Evolutionary conservation across 1,140 invertebrate species (phyloP), one percentile per base, ranked within the genome.

Genomic region (Drosophila sucinea): DNA sequence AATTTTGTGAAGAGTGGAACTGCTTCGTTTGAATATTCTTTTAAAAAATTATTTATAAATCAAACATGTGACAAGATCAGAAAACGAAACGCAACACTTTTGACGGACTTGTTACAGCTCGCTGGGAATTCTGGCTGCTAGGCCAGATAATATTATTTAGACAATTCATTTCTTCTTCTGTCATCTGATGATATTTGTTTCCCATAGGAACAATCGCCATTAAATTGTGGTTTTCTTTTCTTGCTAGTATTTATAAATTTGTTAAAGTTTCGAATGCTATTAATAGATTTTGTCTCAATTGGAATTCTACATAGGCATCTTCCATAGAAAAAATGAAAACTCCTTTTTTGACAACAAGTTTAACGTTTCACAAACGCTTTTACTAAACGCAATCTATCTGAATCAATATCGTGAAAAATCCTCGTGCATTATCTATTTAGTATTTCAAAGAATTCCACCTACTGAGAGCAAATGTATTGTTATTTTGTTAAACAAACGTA

Each of bases 1-100:
- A 32, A 35, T 66, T 17, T 4, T 30, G 60, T 62, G 73, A 38
- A 40, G 35, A 6, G 29, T 38, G 35, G 17, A 33, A 35, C 32
- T 57, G 55, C n/a, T 35, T 17, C 55, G 17, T 11, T 57, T 17
- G 7, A 56, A 8, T 25, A 25, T 40, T 40, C 38, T 54, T 23
- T 5, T 30, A 33, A 33, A 23, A 33, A 17, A 57, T 23, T n/a
- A 33, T 57, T 57, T 57, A 8, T 57, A 17, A 56, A 57, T 32
- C 7, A 58, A 35, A 58, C 17, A 10, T 35, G 56, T 58, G 56
- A 58, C 56, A 17, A 58, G 54, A 56, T 30, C 29, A 27, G 23
- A 51, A 10, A 47, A 25, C 1, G 25, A 47, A 23, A 47, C 17
- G 1, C 17, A 7, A 27, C 25, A 23, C 23, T 10, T 38, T 38